These are phyloP conservation scores for Aplysia californica DNA, from an alignment of 1,140 invertebrate genomes.

Conservation along the genomic window DNA sequence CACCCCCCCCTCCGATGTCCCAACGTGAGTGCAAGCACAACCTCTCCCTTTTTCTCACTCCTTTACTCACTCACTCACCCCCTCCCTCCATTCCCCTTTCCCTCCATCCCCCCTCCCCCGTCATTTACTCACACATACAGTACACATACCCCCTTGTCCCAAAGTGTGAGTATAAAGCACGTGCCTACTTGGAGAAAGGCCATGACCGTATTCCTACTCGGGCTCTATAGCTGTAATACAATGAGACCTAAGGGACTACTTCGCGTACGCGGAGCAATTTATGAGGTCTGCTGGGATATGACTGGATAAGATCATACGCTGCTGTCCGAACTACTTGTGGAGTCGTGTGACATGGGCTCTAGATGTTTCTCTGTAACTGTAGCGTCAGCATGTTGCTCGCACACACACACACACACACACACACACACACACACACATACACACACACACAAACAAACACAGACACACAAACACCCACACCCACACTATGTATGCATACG, in stretches of 20 bases:
- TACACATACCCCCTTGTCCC: background rate
- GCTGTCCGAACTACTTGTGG: background rate
- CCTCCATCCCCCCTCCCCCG: background rate
- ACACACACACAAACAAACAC: background rate
- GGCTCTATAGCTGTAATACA: background rate
- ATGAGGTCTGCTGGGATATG: background rate
- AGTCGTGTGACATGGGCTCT: no score
- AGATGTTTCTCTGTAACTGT: no score
- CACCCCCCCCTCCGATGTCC: background rate
- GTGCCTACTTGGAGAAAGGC: background rate
- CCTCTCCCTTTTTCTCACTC: background rate
- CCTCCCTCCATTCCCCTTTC: background rate
- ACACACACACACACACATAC: conserved; percentile 1
- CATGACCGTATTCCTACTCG: background rate
- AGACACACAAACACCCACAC: background rate
- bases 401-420: conserved; percentile 1
- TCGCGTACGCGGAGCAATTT: background rate
- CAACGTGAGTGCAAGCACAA: background rate
- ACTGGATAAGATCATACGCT: background rate
- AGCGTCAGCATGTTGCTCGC: no score
- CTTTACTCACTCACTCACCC: background rate
- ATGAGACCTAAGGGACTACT: background rate
- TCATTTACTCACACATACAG: background rate
- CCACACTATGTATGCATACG: no score
- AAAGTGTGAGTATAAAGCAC: background rate